Evolutionary conservation across 2,113 vertebrate genomes (phyloP).

Genomic region (Ailurus styani): DNA sequence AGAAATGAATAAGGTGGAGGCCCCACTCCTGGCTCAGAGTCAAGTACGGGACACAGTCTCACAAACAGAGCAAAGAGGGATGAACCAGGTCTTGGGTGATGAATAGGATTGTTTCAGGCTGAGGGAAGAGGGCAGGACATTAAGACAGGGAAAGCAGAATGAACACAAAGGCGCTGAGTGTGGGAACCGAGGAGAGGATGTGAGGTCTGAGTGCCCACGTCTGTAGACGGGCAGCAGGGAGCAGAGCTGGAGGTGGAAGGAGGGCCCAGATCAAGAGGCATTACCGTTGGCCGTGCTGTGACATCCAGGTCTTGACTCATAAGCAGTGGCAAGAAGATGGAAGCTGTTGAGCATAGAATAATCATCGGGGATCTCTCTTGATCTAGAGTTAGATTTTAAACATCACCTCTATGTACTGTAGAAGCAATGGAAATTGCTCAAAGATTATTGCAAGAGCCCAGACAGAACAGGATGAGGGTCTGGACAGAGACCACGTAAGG

Average conservation of each 20-base stretch:
- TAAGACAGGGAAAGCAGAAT: not conserved
- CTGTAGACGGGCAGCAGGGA: not conserved
- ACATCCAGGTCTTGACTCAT: not conserved
- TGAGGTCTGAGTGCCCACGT: not conserved
- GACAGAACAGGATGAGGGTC: not conserved
- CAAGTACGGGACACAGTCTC: accelerated
- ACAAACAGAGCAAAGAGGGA: not conserved
- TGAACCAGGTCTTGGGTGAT: not conserved
- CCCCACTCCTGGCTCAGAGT: not conserved
- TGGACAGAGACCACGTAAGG: not conserved
- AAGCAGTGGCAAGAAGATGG: not conserved
- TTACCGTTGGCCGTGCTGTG: not conserved
- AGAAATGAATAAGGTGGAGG: not conserved
- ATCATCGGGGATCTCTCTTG: not conserved
- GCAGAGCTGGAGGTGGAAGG: no score
- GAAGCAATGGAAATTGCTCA: not conserved
- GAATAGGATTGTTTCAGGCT: not conserved
- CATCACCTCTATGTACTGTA: not conserved
- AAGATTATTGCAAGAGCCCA: not conserved
- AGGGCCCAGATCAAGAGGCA: not conserved
- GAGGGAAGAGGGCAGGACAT: not conserved
- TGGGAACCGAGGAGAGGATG: not conserved
- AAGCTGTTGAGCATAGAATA: accelerated
- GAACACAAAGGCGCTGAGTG: not conserved
- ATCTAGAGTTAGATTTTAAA: not conserved